Conservation (phyloP, 2,797 vertebrate genomes). For the Muraenolepis orangiensis region DNA sequence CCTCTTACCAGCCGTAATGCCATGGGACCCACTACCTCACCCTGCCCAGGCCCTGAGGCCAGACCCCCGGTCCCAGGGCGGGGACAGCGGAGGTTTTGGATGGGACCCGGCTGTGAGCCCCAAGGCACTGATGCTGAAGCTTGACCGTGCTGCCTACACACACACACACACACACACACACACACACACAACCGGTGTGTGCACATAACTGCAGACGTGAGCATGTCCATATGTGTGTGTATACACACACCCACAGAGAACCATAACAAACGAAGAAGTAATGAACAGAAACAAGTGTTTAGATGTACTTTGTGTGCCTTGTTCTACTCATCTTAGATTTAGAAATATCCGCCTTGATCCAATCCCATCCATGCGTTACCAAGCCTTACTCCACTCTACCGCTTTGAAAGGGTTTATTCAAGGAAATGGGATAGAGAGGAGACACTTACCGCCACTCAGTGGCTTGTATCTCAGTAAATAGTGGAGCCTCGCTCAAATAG, state of each 20-base stretch:
- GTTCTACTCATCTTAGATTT: constrained; percentile 43
- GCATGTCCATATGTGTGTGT: background rate
- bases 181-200: constrained; percentile 18
- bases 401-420: constrained; percentile 55
- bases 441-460: constrained; percentile 51
- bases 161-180: constrained; percentile 28
- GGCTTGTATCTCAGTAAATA: no score
- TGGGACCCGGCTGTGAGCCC: constrained; percentile 40
- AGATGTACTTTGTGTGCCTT: constrained; percentile 41
- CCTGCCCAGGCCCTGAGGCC: constrained; percentile 18
- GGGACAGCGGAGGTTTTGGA: constrained; percentile 24
- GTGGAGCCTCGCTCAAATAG: constrained; percentile 40
- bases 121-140: no score
- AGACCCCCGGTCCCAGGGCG: background rate
- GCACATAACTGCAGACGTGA: constrained; percentile 13
- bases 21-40: constrained; percentile 8
- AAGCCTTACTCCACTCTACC: constrained; percentile 47
- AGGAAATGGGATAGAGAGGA: constrained; percentile 56
- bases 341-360: constrained; percentile 49
- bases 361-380: constrained; percentile 62
- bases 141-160: constrained; percentile 31
- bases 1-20: constrained; percentile 19
- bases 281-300: constrained; percentile 23
- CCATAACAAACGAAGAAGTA: constrained; percentile 7
- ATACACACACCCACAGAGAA: background rate